Percentiles rank a stretch among this genome's conserved stretches.
Conservation (phyloP, 2,888 invertebrate genomes). For the Subacronicta megacephala region DNA sequence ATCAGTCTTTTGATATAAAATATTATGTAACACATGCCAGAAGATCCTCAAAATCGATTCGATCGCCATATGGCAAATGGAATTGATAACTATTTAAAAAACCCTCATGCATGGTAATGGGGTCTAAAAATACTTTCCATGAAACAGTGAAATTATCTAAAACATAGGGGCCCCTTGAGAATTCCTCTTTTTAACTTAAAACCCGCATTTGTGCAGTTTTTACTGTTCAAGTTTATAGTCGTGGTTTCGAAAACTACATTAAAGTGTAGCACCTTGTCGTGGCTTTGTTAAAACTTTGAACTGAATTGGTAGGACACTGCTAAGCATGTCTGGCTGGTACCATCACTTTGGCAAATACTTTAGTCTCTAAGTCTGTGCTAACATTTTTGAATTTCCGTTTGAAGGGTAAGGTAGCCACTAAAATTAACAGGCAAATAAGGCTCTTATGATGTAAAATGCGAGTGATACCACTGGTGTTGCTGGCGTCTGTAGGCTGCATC, state of each 20-base stretch:
- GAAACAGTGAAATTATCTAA: slow-evolving; percentile 71
- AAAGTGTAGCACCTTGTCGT: slow-evolving; percentile 6
- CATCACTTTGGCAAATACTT: too few species aligned
- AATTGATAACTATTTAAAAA: slow-evolving; percentile 69
- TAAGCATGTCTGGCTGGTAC: too few species aligned
- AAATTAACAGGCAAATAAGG: too few species aligned
- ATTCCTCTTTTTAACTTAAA: slow-evolving; percentile 40
- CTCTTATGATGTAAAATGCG: too few species aligned
- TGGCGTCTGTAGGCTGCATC: too few species aligned
- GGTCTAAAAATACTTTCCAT: slow-evolving; percentile 63
- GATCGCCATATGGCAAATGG: slow-evolving; percentile 57
- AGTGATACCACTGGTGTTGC: too few species aligned
- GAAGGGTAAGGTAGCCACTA: too few species aligned
- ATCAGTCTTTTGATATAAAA: slow-evolving; percentile 24
- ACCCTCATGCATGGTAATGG: slow-evolving; percentile 69
- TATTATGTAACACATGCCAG: slow-evolving; percentile 31
- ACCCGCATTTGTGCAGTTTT: slow-evolving; percentile 69
- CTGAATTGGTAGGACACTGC: background rate
- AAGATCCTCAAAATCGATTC: slow-evolving; percentile 48
- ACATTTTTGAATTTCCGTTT: too few species aligned
- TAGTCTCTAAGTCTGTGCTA: too few species aligned
- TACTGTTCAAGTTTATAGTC: slow-evolving; percentile 47
- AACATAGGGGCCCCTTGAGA: slow-evolving; percentile 72
- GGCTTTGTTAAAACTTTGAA: background rate
- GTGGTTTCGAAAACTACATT: slow-evolving; percentile 44